phyloP scores from a whole-genome alignment of 2,797 vertebrate species.

The Gallirallus australis region DNA sequence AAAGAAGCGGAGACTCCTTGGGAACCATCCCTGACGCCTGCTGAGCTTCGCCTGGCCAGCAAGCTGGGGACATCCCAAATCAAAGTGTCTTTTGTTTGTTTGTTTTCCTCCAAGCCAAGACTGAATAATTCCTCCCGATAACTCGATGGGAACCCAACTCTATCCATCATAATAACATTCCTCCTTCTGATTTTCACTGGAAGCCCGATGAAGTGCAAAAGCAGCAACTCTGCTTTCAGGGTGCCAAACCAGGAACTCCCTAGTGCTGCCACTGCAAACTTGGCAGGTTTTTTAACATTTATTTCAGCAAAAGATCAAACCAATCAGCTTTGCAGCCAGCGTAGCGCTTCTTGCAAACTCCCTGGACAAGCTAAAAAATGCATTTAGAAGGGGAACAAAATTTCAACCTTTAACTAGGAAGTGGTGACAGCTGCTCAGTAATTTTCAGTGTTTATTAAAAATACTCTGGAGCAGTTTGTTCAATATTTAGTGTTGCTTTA shows the following conservation, averaged over 20 bases:
- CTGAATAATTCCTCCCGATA: neutral
- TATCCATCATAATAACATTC: neutral
- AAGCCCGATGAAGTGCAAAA: neutral
- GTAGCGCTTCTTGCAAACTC: neutral
- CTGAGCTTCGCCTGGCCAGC: neutral
- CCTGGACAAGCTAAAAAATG: neutral
- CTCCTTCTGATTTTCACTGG: neutral
- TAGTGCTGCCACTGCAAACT: neutral
- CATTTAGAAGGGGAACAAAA: neutral
- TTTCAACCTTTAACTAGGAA: constrained; percentile 14
- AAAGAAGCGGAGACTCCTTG: neutral
- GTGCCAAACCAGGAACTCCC: neutral
- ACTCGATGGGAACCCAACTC: neutral
- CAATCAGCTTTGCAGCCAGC: neutral
- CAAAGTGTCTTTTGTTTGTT: neutral
- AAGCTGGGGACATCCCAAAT: neutral
- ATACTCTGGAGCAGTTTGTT: constrained; percentile 17
- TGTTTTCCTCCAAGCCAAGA: neutral
- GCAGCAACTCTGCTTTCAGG: neutral
- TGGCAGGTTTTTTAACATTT: neutral
- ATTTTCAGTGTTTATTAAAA: constrained; percentile 34
- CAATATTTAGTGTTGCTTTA: constrained; percentile 39
- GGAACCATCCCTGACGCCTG: neutral
- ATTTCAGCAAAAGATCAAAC: neutral
- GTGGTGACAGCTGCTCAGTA: constrained; percentile 25